Base-by-base conservation (phyloP, 2,113 vertebrate genomes). In the Sterrhoptilus dennistouni region DNA sequence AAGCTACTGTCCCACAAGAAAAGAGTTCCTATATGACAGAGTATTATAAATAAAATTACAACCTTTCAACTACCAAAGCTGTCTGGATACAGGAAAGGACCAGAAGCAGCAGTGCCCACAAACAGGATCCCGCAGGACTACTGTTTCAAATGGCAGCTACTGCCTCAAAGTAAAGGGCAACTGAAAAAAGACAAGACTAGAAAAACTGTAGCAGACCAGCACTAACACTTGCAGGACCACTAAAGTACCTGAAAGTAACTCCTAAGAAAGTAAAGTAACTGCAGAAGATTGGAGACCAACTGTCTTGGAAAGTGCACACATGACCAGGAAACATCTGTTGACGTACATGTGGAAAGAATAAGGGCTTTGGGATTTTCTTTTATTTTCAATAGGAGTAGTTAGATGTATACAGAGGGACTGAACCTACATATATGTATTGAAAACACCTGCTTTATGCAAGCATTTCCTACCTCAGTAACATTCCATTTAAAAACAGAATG, bases 401-500 rank as follows among this genome's bases (percentile, higher is more conserved):
- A 45, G n/a, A 69, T 24, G 31, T 12, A 83, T 10, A 59, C 1
- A 69, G 40, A 52, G 7, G 10, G 83, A 64, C 27, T 29, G 40
- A 83, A 92, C 66, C 28, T 52, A 75, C 18, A 20, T 5, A 29
- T 9, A 42, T 0, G 2, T 24, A 65, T 57, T n/a, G 40, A 72
- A 79, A 76, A 25, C 36, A 64, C 5, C 11, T 20, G 35, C 20
- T 71, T 13, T 38, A 38, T 18, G 44, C 8, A 90, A 78, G 16
- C 27, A 76, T 44, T 52, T 88, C 44, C 45, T 49, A 86, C 40
- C 35, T 59, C 56, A 40, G 38, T 18, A 84, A 61, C 6, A 36
- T 1, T 44, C 6, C 31, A 61, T 56, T 53, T 16, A 47, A 90
- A 74, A 12, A 49, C 0, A 56, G 0, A 25, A 16, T 5, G 4